Evolutionary conservation across 2,113 vertebrate genomes (phyloP).

Genomic region (Zingel zingel): DNA sequence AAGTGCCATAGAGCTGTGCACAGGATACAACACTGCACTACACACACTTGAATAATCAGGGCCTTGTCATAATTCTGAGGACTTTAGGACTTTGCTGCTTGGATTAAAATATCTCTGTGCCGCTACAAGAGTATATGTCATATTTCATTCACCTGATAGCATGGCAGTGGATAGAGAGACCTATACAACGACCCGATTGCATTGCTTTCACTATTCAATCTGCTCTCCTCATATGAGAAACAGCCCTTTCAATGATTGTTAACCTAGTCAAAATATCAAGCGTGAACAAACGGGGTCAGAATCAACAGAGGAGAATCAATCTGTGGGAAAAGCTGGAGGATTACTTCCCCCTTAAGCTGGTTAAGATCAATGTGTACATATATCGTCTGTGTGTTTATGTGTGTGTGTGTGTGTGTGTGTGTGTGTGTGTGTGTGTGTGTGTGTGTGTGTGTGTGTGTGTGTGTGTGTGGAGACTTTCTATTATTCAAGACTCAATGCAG

Average conservation of each 20-base stretch:
- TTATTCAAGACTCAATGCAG: slow-evolving; percentile 59
- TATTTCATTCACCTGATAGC: slow-evolving; percentile 45
- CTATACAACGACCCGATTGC: slow-evolving; percentile 11
- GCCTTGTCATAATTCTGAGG: slow-evolving; percentile 10
- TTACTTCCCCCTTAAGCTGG: slow-evolving; percentile 71
- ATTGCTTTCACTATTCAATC: slow-evolving; percentile 51
- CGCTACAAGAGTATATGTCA: slow-evolving; percentile 31
- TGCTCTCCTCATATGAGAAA: slow-evolving; percentile 22
- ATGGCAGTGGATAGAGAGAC: slow-evolving; percentile 34
- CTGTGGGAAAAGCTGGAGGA: slow-evolving; percentile 62
- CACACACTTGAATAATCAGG: slow-evolving; percentile 49
- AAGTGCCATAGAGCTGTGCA: not conserved
- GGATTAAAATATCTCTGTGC: slow-evolving; percentile 42
- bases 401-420: slow-evolving; percentile 19
- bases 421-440: no score
- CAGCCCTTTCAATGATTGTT: slow-evolving; percentile 50
- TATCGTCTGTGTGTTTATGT: not conserved
- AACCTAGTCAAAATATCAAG: slow-evolving; percentile 71
- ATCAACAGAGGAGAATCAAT: slow-evolving; percentile 72
- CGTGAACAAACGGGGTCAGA: slow-evolving; percentile 63
- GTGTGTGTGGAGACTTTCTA: slow-evolving; percentile 45
- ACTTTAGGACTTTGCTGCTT: slow-evolving; percentile 4
- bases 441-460: not conserved
- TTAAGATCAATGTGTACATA: slow-evolving; percentile 68
- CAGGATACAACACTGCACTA: slow-evolving; percentile 9